phyloP scores from a whole-genome alignment of 2,797 vertebrate species.

The Siniperca obscura region DNA sequence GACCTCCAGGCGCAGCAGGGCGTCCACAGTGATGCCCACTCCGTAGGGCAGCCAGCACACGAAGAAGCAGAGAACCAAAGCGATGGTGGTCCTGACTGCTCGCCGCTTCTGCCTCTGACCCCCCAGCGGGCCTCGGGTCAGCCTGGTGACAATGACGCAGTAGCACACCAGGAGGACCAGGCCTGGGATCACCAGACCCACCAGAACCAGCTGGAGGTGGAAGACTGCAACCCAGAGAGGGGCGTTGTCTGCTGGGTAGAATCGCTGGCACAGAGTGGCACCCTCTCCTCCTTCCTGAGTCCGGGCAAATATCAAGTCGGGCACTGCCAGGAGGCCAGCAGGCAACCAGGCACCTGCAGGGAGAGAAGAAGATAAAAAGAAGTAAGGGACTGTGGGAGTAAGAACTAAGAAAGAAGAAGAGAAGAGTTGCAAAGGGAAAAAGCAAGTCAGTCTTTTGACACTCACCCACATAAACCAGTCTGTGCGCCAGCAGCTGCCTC shows the following conservation, averaged over 20 bases:
- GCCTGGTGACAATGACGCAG: constrained; percentile 94
- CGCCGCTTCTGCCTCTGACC: constrained; percentile 96
- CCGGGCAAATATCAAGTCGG: constrained; percentile 92
- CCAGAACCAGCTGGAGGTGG: constrained; percentile 93
- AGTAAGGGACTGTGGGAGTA: neutral
- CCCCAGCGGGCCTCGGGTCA: constrained; percentile 93
- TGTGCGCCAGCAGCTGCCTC: constrained; percentile 92
- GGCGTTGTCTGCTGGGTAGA: constrained; percentile 86
- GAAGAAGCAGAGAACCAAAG: constrained; percentile 95
- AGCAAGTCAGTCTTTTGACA: constrained; percentile 58
- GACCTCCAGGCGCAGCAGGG: constrained; percentile 89
- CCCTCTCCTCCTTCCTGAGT: constrained; percentile 81
- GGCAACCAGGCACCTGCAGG: constrained; percentile 85
- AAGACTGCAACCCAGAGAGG: constrained; percentile 90
- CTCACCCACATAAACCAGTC: constrained; percentile 92
- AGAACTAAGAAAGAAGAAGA: neutral
- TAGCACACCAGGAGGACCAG: constrained; percentile 95
- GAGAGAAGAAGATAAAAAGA: neutral
- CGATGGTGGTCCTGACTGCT: constrained; percentile 95
- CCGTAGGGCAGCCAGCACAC: constrained; percentile 98
- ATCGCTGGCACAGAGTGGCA: constrained; percentile 88
- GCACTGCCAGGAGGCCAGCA: constrained; percentile 91
- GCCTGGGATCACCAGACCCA: constrained; percentile 94
- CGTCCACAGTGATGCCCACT: constrained; percentile 90
- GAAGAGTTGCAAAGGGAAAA: neutral